These are phyloP conservation scores for Sparidentex hasta DNA, from an alignment of 2,797 vertebrate genomes.

Conservation along the genomic window DNA sequence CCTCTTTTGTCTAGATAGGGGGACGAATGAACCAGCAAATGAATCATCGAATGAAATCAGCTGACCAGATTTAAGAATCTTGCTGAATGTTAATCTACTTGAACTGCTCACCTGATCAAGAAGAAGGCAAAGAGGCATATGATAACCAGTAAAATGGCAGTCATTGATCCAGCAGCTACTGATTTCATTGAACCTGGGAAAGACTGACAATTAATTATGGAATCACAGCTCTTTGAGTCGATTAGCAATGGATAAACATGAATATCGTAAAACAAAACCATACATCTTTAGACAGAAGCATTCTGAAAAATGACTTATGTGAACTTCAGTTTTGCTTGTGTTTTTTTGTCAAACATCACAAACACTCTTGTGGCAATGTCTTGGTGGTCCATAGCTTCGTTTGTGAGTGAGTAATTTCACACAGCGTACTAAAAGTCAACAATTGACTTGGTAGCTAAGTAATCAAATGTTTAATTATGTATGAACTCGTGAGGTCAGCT, in stretches of 20 bases:
- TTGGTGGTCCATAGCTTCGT: not conserved
- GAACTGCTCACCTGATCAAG: slow-evolving; percentile 28
- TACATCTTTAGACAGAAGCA: not conserved
- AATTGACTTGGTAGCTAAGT: no score
- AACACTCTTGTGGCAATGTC: no score
- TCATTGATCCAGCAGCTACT: slow-evolving; percentile 18
- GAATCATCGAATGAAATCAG: not conserved
- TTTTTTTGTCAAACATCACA: not conserved
- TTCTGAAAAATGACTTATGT: not conserved
- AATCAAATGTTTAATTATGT: no score
- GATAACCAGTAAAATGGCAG: slow-evolving; percentile 10
- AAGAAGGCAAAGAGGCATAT: slow-evolving; percentile 27
- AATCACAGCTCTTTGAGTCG: not conserved
- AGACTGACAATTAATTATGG: not conserved
- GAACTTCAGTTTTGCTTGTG: not conserved
- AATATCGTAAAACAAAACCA: not conserved
- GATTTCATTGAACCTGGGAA: slow-evolving; percentile 32
- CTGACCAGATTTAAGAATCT: not conserved
- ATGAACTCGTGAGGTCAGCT: no score
- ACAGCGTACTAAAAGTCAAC: no score
- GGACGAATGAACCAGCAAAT: not conserved
- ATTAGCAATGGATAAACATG: not conserved
- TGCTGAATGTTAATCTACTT: not conserved
- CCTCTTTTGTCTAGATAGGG: slow-evolving; percentile 9
- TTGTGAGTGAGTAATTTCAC: not conserved